Conservation (phyloP, 1,140 invertebrate species). For the Scaptomyza hsui region DNA sequence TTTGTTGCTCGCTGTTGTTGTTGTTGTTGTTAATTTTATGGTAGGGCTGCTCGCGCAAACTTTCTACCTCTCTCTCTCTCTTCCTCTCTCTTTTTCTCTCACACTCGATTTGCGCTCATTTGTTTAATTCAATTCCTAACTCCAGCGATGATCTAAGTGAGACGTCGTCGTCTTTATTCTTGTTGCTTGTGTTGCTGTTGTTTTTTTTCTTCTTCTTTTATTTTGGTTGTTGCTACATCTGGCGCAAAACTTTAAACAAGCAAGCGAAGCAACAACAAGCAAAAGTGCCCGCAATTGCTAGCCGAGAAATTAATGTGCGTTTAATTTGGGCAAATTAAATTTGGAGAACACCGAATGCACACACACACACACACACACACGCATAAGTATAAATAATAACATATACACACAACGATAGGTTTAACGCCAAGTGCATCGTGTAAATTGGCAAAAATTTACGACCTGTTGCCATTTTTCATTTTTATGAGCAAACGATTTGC, state of each 20-base stretch:
- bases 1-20: conserved; percentile 11
- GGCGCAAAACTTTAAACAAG: conserved; percentile 57
- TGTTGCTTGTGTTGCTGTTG: conserved; percentile 45
- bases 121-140: conserved; percentile 79
- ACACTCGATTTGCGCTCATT: conserved; percentile 48
- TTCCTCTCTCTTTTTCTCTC: not conserved
- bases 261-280: conserved; percentile 15
- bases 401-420: not conserved
- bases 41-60: conserved; percentile 22
- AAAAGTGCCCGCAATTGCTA: conserved; percentile 40
- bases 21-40: conserved; percentile 12
- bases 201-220: conserved; percentile 21
- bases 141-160: conserved; percentile 81
- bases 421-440: conserved; percentile 33
- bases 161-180: conserved; percentile 55
- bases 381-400: not conserved
- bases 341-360: conserved; percentile 25
- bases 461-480: conserved; percentile 56
- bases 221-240: conserved; percentile 57
- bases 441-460: conserved; percentile 51
- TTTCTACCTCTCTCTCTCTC: not conserved
- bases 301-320: conserved; percentile 74
- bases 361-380: not conserved
- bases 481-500: conserved; percentile 48
- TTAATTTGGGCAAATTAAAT: conserved; percentile 75